A percentile compares a stretch with the other conserved stretches of the same genome.
phyloP scores from a whole-genome alignment of 2,888 invertebrate genomes.

The Hipparchia sbordonii region DNA sequence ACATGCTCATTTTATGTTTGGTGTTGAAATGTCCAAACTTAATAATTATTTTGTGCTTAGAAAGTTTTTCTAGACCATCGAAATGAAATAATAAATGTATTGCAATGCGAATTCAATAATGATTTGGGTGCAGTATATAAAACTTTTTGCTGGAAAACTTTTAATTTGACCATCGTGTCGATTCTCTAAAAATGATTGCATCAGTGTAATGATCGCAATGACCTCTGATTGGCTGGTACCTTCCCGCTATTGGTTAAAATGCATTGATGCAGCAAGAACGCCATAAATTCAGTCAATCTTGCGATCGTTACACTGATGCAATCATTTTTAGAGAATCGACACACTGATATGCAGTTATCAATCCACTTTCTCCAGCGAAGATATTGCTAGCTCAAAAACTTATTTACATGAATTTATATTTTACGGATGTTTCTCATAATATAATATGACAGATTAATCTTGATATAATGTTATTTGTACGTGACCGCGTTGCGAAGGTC shows the following conservation, averaged over 20 bases:
- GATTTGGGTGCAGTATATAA: not conserved
- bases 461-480: not conserved
- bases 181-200: too few relatives aligned
- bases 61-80: too few relatives aligned
- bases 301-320: too few relatives aligned
- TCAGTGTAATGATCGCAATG: too few relatives aligned
- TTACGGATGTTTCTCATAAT: not conserved
- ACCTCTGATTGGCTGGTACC: too few relatives aligned
- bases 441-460: not conserved
- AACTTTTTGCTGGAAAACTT: not conserved
- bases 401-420: not conserved
- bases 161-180: not conserved
- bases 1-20: too few relatives aligned
- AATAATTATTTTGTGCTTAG: too few relatives aligned
- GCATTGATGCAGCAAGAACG: too few relatives aligned
- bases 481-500: not conserved
- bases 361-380: not conserved
- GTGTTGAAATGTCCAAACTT: too few relatives aligned
- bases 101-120: not conserved
- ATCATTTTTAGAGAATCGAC: too few relatives aligned
- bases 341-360: not conserved
- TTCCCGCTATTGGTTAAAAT: too few relatives aligned
- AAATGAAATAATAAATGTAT: not conserved
- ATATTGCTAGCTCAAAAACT: not conserved
- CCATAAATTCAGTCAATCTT: too few relatives aligned